A percentile compares a stretch with the other conserved stretches of the same genome.
These are phyloP conservation scores for Nematostella vectensis DNA, from an alignment of 92 coral and sea anemone genomes.

Conservation along the genomic window DNA sequence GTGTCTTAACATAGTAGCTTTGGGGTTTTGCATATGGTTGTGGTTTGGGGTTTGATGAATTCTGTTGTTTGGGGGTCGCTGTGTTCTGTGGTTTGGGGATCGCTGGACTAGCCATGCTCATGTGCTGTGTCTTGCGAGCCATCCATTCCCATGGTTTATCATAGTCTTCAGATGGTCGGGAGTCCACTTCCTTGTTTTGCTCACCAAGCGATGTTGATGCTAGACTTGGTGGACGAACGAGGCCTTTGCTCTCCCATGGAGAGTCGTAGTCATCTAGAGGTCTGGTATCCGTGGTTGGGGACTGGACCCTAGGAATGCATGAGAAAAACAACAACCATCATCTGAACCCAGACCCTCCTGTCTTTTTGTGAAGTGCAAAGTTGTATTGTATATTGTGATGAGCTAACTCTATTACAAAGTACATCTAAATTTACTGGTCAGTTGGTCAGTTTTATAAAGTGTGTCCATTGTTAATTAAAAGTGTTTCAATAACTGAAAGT, in stretches of 20 bases:
- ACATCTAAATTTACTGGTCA: no score
- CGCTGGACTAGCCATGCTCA: not conserved
- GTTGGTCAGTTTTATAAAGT: no score
- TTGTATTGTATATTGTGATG: no score
- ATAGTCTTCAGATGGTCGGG: constrained; percentile 68
- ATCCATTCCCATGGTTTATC: constrained; percentile 97
- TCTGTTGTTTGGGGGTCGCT: constrained; percentile 4
- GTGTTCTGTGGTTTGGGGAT: constrained; percentile 7
- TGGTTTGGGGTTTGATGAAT: no score
- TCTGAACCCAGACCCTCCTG: no score
- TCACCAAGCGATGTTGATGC: constrained; percentile 16
- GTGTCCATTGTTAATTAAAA: no score
- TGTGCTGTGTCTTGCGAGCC: constrained; percentile 8
- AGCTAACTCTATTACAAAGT: no score
- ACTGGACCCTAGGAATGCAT: constrained; percentile 16
- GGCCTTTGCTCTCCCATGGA: constrained; percentile 85
- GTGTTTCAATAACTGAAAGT: no score
- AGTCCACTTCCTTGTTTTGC: constrained; percentile 33
- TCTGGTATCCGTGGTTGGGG: constrained; percentile 52
- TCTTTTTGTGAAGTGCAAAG: no score
- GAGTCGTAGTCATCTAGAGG: constrained; percentile 86
- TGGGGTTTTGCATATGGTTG: constrained; percentile 11
- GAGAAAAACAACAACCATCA: not conserved
- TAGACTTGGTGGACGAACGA: constrained; percentile 12
- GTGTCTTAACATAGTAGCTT: constrained; percentile 11